Base-by-base conservation (phyloP, 2,888 invertebrate species). In the Stenolophus ochropezus region DNA sequence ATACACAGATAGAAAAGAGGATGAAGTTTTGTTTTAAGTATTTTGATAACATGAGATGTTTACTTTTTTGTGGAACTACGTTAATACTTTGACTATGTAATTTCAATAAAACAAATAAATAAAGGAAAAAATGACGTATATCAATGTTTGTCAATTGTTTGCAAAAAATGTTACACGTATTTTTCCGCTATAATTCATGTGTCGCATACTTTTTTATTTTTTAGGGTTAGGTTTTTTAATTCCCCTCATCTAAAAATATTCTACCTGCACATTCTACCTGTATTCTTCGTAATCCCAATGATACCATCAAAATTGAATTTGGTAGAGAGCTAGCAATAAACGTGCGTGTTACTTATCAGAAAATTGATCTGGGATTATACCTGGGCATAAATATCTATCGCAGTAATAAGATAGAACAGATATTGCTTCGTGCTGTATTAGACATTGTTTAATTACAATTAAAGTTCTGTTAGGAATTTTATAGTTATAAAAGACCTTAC, bases 381-480 rank as follows among this genome's bases (percentile, higher is more conserved):
- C 27, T 69, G 11, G 27, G 42, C 65, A 69, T 69, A 69, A 69
- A 69, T 69, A 18, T 65, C 33, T 65, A 65, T 65, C 65, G 65
- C 16, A 16, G 33, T 33, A 69, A 69, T 69, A 27, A 69, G 65
- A 69, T 69, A 18, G 65, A 27, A 27, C 33, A n/a, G 61, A 61
- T 61, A 61, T 61, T 61, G 14, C 23, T 61, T 25, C 65, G 27
- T 69, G 65, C 23, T 14, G 33, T 69, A 69, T 69, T 69, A 69
- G 33, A 27, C 65, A 69, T 69, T 69, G 65, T 69, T 69, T 69
- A 69, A 69, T 69, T 33, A 69, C 23, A 61, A 61, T 61, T 61
- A 61, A 61, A 69, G 18, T 33, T 33, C 65, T 69, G 65, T 69
- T 69, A 33, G 33, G 65, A 69, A 27, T 23, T 61, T 23, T 61